Evolutionary conservation across 1,140 invertebrate genomes (phyloP).

Genomic region (Zaprionus capensis): DNA sequence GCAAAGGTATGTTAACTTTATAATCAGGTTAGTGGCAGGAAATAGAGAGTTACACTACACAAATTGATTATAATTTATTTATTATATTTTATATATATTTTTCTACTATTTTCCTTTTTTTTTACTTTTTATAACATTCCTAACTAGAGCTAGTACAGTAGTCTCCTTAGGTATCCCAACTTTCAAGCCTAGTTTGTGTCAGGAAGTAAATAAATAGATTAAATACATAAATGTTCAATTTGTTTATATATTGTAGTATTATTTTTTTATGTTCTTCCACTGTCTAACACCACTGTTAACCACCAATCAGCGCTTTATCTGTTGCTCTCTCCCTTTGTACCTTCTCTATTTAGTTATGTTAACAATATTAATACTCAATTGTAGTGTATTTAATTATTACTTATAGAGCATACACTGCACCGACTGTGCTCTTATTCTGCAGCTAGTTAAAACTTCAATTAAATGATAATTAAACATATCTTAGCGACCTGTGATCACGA

Average conservation of each 20-base stretch:
- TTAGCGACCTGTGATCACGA: conserved; percentile 11
- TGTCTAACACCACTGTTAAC: background rate
- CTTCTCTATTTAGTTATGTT: no score
- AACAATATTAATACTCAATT: background rate
- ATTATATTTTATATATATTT: background rate
- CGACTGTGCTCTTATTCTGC: background rate
- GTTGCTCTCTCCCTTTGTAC: background rate
- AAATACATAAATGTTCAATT: background rate
- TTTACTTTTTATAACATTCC: no score
- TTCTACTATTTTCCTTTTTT: background rate
- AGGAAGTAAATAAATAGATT: background rate
- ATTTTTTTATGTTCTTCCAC: background rate
- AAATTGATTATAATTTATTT: background rate
- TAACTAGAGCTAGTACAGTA: no score
- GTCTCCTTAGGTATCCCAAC: no score
- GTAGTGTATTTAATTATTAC: background rate
- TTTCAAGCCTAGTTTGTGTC: background rate
- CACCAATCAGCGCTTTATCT: no score
- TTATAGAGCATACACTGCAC: background rate
- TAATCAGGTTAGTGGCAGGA: background rate
- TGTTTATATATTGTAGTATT: no score
- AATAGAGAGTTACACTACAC: background rate
- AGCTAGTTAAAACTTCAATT: conserved; percentile 32
- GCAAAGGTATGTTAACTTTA: conserved; percentile 3
- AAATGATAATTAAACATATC: conserved; percentile 48